A percentile compares a stretch with the other conserved stretches of the same genome.
phyloP scores from a whole-genome alignment of 2,113 vertebrate species.

The Actenoides lindsayi region DNA sequence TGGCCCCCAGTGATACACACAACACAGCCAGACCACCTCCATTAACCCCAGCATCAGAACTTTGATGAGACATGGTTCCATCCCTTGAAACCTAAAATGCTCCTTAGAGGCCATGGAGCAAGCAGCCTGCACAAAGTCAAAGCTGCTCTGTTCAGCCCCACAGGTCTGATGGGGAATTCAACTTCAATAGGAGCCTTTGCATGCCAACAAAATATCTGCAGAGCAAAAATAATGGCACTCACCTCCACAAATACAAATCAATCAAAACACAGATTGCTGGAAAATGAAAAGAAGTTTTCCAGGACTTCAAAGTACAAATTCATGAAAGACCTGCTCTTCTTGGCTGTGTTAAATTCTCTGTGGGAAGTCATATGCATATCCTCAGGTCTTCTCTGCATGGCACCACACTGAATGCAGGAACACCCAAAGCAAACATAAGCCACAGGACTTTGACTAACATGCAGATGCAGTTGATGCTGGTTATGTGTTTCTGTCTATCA shows the following conservation, averaged over 20 bases:
- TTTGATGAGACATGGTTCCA: neutral
- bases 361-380: neutral
- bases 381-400: neutral
- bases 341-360: neutral
- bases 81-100: neutral
- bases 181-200: neutral
- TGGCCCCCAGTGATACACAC: fast-evolving
- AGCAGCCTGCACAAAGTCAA: neutral
- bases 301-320: neutral
- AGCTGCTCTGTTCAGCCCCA: neutral
- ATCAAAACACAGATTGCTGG: neutral
- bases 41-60: neutral
- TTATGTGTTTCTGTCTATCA: neutral
- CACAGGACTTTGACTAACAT: neutral
- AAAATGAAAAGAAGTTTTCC: neutral
- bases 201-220: neutral
- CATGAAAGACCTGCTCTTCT: neutral
- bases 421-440: neutral
- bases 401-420: neutral
- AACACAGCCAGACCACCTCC: neutral
- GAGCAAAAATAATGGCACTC: neutral
- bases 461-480: neutral
- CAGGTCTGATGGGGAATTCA: neutral
- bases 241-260: neutral
- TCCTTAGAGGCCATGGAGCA: neutral